A percentile compares a stretch with the other conserved stretches of the same genome.
These are phyloP conservation scores for Drosophila tani DNA, from an alignment of 1,140 invertebrate genomes.

Conservation along the genomic window DNA sequence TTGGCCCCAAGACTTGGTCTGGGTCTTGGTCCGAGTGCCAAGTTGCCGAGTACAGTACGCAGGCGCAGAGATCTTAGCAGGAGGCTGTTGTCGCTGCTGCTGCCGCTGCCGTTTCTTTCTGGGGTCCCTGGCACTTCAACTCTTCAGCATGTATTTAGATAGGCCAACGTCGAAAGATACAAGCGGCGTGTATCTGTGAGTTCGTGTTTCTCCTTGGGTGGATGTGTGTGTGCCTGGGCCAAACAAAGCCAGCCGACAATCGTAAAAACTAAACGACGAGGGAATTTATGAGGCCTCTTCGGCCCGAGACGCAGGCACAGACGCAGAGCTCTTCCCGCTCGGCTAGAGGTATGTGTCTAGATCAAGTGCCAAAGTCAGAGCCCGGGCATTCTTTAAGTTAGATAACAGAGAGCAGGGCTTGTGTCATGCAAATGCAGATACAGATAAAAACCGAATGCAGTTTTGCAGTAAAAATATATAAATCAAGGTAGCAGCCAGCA, in stretches of 20 bases:
- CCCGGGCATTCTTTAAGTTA: conserved; percentile 65
- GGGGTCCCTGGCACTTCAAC: conserved; percentile 70
- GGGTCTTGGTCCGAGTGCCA: conserved; percentile 23
- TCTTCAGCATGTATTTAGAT: conserved; percentile 73
- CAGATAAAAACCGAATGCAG: conserved; percentile 58
- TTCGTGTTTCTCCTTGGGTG: conserved; percentile 8
- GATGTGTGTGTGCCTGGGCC: conserved; percentile 30
- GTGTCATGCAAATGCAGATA: conserved; percentile 65
- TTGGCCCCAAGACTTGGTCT: conserved; percentile 11
- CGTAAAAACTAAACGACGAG: conserved; percentile 79
- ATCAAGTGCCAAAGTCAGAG: conserved; percentile 76
- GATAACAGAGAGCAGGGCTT: conserved; percentile 69
- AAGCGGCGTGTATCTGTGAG: conserved; percentile 57
- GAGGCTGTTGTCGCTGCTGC: conserved; percentile 44
- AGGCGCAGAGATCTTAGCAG: conserved; percentile 65
- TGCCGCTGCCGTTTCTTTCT: conserved; percentile 39
- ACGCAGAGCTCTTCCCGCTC: conserved; percentile 21
- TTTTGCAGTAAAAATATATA: conserved; percentile 56
- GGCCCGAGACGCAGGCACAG: conserved; percentile 4
- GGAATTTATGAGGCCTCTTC: conserved; percentile 74
- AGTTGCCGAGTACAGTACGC: conserved; percentile 60
- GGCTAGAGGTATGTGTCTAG: conserved; percentile 48
- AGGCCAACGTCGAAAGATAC: conserved; percentile 76
- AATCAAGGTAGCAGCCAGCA: conserved; percentile 36
- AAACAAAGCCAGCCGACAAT: conserved; percentile 80